These are phyloP conservation scores for Trogon surrucura DNA, from an alignment of 2,113 vertebrate genomes.

Conservation along the genomic window DNA sequence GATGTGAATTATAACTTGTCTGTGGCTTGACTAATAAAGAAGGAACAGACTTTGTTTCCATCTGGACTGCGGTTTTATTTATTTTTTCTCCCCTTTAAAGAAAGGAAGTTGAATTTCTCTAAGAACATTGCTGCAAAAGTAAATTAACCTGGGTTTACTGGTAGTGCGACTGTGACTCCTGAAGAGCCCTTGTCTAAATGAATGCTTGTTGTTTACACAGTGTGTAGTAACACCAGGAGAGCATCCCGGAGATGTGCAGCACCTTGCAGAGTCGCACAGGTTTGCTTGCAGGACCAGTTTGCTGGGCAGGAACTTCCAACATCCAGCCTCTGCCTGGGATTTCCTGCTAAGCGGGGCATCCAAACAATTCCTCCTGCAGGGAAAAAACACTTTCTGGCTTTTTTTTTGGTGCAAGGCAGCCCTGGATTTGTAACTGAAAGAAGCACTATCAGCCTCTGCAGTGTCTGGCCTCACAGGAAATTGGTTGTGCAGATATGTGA, in stretches of 20 bases:
- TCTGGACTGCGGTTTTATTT: slow-evolving; percentile 58
- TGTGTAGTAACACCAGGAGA: neutral
- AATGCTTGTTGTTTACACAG: neutral
- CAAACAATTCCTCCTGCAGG: neutral
- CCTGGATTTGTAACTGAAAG: neutral
- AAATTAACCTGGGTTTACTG: neutral
- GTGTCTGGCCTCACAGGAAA: neutral
- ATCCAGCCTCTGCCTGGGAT: rapidly evolving
- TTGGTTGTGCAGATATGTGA: rapidly evolving
- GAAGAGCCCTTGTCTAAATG: neutral
- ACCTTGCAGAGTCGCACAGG: neutral
- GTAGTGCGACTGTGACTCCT: neutral
- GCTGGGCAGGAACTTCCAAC: neutral
- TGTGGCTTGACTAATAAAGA: slow-evolving; percentile 51
- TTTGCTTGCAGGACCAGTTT: neutral
- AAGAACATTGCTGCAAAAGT: neutral
- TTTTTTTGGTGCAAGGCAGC: neutral
- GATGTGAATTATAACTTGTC: slow-evolving; percentile 38
- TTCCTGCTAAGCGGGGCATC: neutral
- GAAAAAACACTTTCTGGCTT: too few relatives aligned
- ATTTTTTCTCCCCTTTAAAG: slow-evolving; percentile 28
- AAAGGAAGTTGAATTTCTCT: slow-evolving; percentile 8
- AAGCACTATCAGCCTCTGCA: neutral
- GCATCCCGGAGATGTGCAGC: neutral
- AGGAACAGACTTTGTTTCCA: slow-evolving; percentile 49